These are phyloP conservation scores for Gopherus evgoodei DNA, from an alignment of 2,113 vertebrate genomes.

Conservation along the genomic window DNA sequence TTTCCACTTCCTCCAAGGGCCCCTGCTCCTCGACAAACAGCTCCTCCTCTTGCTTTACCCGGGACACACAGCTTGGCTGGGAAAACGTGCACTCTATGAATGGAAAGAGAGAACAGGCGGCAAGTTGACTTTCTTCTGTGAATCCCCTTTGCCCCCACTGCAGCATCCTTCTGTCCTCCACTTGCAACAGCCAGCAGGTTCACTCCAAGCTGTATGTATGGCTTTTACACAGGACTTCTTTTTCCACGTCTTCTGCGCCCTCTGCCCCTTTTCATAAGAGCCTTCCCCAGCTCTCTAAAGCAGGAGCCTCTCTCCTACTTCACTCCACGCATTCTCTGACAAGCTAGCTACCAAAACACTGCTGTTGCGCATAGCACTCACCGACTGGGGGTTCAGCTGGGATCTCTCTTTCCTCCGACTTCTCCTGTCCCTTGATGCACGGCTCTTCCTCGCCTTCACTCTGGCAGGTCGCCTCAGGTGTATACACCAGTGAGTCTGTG, in stretches of 20 bases:
- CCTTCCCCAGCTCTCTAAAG: background rate
- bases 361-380: background rate
- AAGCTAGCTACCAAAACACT: fast-evolving
- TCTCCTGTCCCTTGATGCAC: background rate
- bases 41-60: background rate
- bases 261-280: background rate
- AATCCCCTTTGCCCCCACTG: background rate
- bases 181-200: background rate
- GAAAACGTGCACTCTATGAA: background rate
- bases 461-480: background rate
- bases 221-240: background rate
- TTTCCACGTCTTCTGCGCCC: background rate
- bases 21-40: background rate
- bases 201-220: background rate
- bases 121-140: background rate
- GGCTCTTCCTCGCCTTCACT: background rate
- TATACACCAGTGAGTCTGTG: background rate
- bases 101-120: background rate
- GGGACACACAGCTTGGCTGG: background rate
- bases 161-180: background rate
- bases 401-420: background rate
- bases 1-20: background rate
- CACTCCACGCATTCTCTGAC: too few relatives aligned
- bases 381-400: background rate
- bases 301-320: background rate